Evolutionary conservation across 1,140 invertebrate genomes (phyloP), one percentile per base, ranked within the genome.

Genomic region (Dinoponera quadriceps): DNA sequence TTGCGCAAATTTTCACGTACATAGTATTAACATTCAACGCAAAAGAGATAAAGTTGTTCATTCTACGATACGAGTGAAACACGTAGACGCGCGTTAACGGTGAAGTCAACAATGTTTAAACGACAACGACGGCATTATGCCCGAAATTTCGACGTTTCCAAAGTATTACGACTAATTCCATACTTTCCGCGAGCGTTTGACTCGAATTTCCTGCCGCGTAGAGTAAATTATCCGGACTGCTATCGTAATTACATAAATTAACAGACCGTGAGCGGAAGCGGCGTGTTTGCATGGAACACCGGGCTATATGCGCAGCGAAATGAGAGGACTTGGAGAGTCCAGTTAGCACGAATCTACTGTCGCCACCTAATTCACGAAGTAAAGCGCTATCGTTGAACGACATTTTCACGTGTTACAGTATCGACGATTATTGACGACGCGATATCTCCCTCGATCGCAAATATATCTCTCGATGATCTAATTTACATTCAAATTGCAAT

Each of bases 181-280:
- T 73, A 75, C 69, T 85, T 82, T 75, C 68, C 57, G 44, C 38
- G 59, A 66, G 57, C 62, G 60, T 69, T 88, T 62, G 62, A 77
- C 63, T 82, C 78, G 72, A 88, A 86, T 89, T 86, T 89, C 84
- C 88, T 83, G 59, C 71, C 72, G 59, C 74, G 48, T 82, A 51
- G 44, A 78, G 73, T 88, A 88, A 89, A 89, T 86, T 84, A 89
- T 89, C 62, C 57, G 44, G 83, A 82, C 69, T 82, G 69, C 86
- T 86, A 85, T 81, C 60, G 82, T 86, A 88, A 89, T 88, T 89
- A 88, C 69, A 84, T 88, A 86, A 89, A 89, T 89, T 89, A 89
- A 89, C 81, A 85, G 81, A 82, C 69, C 87, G 86, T 84, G 87
- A 75, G 78, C 68, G 49, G 73, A 87, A 69, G 60, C 68, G 72